Base-by-base conservation (phyloP, 2,888 invertebrate species). In the Drosophila emarginata region DNA sequence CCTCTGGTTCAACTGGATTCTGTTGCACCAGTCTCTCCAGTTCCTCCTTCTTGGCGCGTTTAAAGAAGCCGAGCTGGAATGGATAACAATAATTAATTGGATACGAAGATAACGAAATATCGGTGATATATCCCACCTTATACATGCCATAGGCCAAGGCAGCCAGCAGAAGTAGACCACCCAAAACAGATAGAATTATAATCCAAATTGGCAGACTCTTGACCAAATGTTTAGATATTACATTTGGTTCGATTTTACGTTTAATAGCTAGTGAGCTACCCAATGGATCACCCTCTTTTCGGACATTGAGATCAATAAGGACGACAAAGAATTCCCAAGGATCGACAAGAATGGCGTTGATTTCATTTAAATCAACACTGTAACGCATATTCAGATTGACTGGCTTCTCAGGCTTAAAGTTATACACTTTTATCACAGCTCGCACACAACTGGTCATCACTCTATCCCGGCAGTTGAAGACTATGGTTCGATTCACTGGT, bases 1-100 rank as follows among this genome's bases (percentile, higher is more conserved):
- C 88, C 62, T 91, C 91, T 9, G 88, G 87, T 58, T 88, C 89
- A 32, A 71, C 79, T 74, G 86, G 77, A 67, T 79, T 83, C 65
- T 90, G 89, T 21, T 90, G 82, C 26, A 89, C 87, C 64, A 93
- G 78, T 60, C 92, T 90, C 70, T 92, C 90, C 78, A 93, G 84
- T 80, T 93, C 92, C 54, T 93, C 92, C 80, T 92, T 93, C 64
- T 90, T 92, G 18, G 89, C 80, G 51, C 93, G 90, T 62, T 92
- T 91, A 73, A 93, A 93, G 90, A 93, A 93, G 59, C 93, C 93
- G 70, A 89, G 76, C 93, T 92, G 26, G 0, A 53, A 56, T 14
- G 1, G 9, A 70, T 61, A 89, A 84, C 9, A 45, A 56, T 32
- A 0, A 26, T 32, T 4, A 9, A 15, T 0, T 28, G 15, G 51